phyloP scores from a whole-genome alignment of 2,113 vertebrate species.

The Trochalopteron elliotii region DNA sequence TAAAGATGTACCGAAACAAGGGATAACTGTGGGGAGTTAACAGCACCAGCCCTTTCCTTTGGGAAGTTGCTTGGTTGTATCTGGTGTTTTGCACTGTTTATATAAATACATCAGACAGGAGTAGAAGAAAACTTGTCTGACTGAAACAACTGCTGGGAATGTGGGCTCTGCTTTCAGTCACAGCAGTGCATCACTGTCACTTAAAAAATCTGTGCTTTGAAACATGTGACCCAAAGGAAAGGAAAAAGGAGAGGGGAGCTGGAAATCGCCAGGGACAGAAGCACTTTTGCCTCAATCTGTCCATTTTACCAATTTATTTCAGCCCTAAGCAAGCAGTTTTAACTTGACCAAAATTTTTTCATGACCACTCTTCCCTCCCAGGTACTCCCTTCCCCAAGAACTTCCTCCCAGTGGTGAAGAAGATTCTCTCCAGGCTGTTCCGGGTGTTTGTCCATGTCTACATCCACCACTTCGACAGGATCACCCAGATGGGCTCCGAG shows the following conservation, averaged over 20 bases:
- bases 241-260: not conserved
- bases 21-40: not conserved
- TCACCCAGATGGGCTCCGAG: constrained; percentile 94
- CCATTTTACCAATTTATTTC: not conserved
- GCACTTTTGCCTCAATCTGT: not conserved
- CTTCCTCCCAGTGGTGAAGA: constrained; percentile 94
- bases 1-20: not conserved
- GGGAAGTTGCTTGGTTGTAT: not conserved
- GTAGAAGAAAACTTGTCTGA: not conserved
- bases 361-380: constrained; percentile 20
- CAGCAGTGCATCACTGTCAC: not conserved
- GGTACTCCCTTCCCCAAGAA: constrained; percentile 97
- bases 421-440: constrained; percentile 96
- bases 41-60: not conserved
- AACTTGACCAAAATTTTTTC: not conserved
- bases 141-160: not conserved
- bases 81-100: not conserved
- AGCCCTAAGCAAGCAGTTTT: not conserved
- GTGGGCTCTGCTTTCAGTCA: not conserved
- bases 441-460: constrained; percentile 98
- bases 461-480: constrained; percentile 97
- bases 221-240: not conserved
- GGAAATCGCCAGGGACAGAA: not conserved
- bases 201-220: not conserved
- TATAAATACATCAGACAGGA: not conserved